Conservation (phyloP, 2,888 invertebrate species). For the Heteromyza rotundicornis region DNA sequence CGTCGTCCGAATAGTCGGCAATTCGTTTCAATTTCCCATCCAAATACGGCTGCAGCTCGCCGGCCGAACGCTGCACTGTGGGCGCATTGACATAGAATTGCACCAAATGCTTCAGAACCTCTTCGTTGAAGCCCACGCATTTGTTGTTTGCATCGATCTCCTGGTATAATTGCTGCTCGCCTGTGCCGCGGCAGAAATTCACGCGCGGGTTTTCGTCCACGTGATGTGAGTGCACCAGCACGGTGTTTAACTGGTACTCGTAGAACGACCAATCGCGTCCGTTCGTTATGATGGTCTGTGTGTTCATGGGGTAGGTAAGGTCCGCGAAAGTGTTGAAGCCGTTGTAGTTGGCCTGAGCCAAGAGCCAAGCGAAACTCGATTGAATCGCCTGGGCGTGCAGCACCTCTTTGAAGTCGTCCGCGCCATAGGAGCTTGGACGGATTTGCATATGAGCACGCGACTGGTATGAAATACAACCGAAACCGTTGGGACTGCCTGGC, state of each 20-base stretch:
- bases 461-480: constrained; percentile 79
- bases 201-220: constrained; percentile 71
- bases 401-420: constrained; percentile 69
- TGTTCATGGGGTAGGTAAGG: constrained; percentile 86
- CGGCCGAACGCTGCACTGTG: constrained; percentile 64
- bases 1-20: constrained; percentile 74
- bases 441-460: constrained; percentile 68
- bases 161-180: constrained; percentile 76
- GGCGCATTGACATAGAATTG: constrained; percentile 78
- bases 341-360: constrained; percentile 79
- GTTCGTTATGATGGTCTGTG: constrained; percentile 88
- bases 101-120: constrained; percentile 75
- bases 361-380: constrained; percentile 80
- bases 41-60: constrained; percentile 78
- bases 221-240: constrained; percentile 70
- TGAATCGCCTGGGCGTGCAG: constrained; percentile 78
- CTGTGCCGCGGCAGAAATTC: constrained; percentile 83
- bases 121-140: constrained; percentile 80
- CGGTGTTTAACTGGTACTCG: constrained; percentile 91
- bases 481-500: constrained; percentile 81
- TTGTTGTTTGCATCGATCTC: constrained; percentile 69
- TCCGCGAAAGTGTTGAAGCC: constrained; percentile 93
- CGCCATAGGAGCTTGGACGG: constrained; percentile 64
- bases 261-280: constrained; percentile 87
- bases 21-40: constrained; percentile 64